These are phyloP conservation scores for Yponomeuta plumbellus DNA, from an alignment of 2,888 invertebrate species.

Conservation along the genomic window DNA sequence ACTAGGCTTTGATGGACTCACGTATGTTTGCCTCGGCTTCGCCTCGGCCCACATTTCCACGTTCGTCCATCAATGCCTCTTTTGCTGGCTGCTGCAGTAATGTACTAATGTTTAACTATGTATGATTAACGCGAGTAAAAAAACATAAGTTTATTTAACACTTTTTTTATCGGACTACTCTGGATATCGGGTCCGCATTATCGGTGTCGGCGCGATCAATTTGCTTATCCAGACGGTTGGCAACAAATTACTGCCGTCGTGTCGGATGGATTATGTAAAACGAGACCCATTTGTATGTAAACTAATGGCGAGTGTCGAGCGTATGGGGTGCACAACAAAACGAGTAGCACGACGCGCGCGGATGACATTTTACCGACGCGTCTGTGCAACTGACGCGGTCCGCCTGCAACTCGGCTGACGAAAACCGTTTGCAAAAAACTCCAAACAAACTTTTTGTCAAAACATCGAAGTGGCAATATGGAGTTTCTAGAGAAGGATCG, in stretches of 20 bases:
- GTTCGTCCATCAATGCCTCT: too few relatives aligned
- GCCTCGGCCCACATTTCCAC: too few relatives aligned
- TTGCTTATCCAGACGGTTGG: slow-evolving; percentile 68
- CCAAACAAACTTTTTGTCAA: not conserved
- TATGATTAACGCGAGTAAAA: too few relatives aligned
- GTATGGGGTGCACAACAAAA: slow-evolving; percentile 36
- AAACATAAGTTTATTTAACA: slow-evolving; percentile 14
- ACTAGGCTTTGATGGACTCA: too few relatives aligned
- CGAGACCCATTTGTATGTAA: slow-evolving; percentile 73
- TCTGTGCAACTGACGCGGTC: not conserved
- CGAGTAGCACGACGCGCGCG: slow-evolving; percentile 27
- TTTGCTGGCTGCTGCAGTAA: too few relatives aligned
- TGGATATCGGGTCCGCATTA: slow-evolving; percentile 54
- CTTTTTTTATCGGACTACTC: slow-evolving; percentile 28
- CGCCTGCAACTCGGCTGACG: not conserved
- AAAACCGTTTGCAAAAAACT: not conserved
- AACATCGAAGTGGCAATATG: not conserved
- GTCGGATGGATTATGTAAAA: slow-evolving; percentile 73
- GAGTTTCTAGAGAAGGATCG: not conserved
- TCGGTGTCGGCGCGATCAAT: slow-evolving; percentile 57
- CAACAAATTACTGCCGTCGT: slow-evolving; percentile 69
- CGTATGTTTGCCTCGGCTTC: too few relatives aligned
- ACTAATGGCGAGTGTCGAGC: slow-evolving; percentile 65
- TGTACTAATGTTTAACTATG: too few relatives aligned
- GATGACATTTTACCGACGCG: slow-evolving; percentile 18